Evolutionary conservation across 2,113 vertebrate genomes (phyloP), one percentile per base, ranked within the genome.

Genomic region (Sander lucioperca): DNA sequence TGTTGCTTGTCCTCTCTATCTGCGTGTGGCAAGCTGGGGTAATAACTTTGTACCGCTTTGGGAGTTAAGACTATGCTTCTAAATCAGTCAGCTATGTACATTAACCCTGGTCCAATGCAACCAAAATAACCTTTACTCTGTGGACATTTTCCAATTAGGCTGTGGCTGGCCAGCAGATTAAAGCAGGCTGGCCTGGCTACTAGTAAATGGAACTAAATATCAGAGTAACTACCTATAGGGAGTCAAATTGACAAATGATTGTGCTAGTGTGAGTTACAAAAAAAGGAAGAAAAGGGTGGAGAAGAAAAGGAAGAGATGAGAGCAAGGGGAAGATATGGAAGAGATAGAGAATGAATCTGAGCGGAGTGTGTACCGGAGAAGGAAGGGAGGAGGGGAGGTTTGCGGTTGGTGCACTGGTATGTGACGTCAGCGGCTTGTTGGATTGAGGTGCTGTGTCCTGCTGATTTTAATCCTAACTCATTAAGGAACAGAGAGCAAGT

Each of bases 381-480:
- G 73, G 76, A 80, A 79, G 36, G 83, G 89, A 88, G 87, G 89
- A 90, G 83, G 63, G 80, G 83, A 86, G 68, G 81, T 82, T 86
- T 54, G 80, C 77, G 72, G 88, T 91, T 93, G 94, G 93, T 84
- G 82, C 85, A 77, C 58, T 69, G 64, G 66, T 54, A 65, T 57
- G 91, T 95, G 95, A 95, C 95, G 94, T 95, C 94, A 96, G 82
- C 68, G 67, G 91, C 91, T 93, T 95, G 94, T 92, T 95, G 95
- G 94, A 95, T 91, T 95, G 93, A 95, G 92, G 87, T 93, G 90
- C 93, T 90, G 88, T 88, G 92, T 94, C 94, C 94, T 93, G 92
- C 94, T 95, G 91, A 95, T 91, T 94, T 91, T 87, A 94, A 95
- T 95, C 95, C 73, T 82, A 88, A 86, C 93, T 90, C 89, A 93